Conservation (phyloP, 2,888 invertebrate species). For the Galeruca laticollis region DNA sequence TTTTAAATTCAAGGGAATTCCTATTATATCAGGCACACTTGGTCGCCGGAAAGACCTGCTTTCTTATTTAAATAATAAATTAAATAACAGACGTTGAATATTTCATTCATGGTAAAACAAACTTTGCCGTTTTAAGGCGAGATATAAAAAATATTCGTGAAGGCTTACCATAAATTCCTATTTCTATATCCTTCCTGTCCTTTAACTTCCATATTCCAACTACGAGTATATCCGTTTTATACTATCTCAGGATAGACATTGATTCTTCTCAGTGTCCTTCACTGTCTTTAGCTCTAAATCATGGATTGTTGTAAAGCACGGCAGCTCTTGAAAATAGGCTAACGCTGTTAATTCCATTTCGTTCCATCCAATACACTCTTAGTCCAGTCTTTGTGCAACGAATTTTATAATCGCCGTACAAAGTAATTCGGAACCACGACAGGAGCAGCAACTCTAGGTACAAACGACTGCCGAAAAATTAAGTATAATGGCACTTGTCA, state of each 20-base stretch:
- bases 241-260: conserved; percentile 1
- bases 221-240: not conserved
- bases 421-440: too few relatives aligned
- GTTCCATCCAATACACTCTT: not conserved
- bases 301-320: conserved; percentile 2
- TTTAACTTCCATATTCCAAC: not conserved
- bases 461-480: too few relatives aligned
- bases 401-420: too few relatives aligned
- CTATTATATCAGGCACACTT: too few relatives aligned
- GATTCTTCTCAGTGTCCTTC: conserved; percentile 4
- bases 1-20: too few relatives aligned
- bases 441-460: too few relatives aligned
- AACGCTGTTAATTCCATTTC: not conserved
- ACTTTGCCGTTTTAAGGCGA: not conserved
- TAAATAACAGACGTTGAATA: not conserved
- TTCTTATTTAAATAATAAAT: too few relatives aligned
- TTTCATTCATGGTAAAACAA: not conserved
- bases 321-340: conserved; percentile 12
- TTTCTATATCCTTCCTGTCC: not conserved
- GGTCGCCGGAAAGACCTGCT: too few relatives aligned
- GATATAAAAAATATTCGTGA: not conserved
- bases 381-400: not conserved
- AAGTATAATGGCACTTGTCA: too few relatives aligned
- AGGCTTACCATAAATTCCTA: not conserved
- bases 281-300: not conserved